These are phyloP conservation scores for Uropetala carovei DNA, from an alignment of 2,888 invertebrate species.

Conservation along the genomic window DNA sequence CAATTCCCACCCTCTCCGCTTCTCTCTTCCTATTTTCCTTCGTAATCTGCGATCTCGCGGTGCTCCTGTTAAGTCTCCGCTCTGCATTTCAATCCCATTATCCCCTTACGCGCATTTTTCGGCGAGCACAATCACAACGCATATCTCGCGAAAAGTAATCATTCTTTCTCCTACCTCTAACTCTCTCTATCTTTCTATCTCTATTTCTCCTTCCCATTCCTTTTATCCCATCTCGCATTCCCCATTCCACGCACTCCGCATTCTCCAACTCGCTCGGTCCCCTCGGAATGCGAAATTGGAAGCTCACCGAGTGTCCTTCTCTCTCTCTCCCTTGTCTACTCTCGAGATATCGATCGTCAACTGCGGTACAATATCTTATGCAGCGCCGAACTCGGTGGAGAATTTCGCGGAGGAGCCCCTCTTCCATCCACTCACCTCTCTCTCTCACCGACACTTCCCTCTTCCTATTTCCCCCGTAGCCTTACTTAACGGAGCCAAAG, in stretches of 20 bases:
- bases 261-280: not conserved
- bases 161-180: not conserved
- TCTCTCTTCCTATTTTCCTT: too few species aligned
- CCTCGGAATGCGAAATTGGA: slow-evolving; percentile 36
- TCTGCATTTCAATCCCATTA: too few species aligned
- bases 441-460: not conserved
- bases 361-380: not conserved
- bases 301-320: not conserved
- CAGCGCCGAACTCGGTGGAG: not conserved
- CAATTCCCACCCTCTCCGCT: too few species aligned
- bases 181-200: not conserved
- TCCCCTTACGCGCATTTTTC: not conserved
- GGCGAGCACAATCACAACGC: not conserved
- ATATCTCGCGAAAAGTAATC: not conserved
- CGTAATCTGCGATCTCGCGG: too few species aligned
- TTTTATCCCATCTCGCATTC: not conserved
- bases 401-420: not conserved
- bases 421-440: not conserved
- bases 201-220: not conserved
- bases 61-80: not conserved
- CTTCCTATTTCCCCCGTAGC: not conserved
- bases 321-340: not conserved
- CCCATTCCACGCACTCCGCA: not conserved
- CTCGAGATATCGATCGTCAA: slow-evolving; percentile 35
- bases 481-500: not conserved